phyloP scores from a whole-genome alignment of 2,888 invertebrate genomes.

The Pyralis farinalis region DNA sequence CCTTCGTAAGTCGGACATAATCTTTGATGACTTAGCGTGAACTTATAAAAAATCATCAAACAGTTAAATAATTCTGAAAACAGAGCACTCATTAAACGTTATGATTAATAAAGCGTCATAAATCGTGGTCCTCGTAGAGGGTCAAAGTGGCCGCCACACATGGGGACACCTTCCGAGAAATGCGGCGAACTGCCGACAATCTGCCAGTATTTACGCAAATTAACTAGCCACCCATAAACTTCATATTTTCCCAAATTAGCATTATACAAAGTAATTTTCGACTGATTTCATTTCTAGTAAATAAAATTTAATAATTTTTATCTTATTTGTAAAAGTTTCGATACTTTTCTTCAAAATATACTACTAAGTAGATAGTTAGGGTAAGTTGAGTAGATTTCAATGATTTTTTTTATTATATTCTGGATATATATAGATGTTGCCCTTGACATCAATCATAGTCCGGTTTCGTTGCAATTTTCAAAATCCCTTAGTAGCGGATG shows the following conservation, averaged over 20 bases:
- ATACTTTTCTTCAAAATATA: too few relatives aligned
- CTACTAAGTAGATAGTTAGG: too few relatives aligned
- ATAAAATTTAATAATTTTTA: too few relatives aligned
- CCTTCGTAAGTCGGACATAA: not conserved
- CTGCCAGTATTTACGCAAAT: slow-evolving; percentile 3
- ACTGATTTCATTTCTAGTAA: not conserved
- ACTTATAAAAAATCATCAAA: slow-evolving; percentile 3
- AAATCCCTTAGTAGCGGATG: too few relatives aligned
- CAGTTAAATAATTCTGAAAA: slow-evolving; percentile 21
- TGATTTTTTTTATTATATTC: too few relatives aligned
- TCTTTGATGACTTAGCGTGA: slow-evolving; percentile 1
- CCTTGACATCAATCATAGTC: too few relatives aligned
- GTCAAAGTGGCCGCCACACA: slow-evolving; percentile 45
- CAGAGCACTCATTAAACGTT: slow-evolving; percentile 42
- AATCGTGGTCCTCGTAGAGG: slow-evolving; percentile 42
- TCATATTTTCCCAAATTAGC: not conserved
- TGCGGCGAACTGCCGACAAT: slow-evolving; percentile 17
- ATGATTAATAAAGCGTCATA: slow-evolving; percentile 63
- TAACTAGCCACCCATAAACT: not conserved
- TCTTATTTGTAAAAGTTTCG: too few relatives aligned
- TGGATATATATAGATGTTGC: too few relatives aligned
- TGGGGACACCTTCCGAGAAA: slow-evolving; percentile 55
- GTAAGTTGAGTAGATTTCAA: too few relatives aligned
- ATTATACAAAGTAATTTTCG: not conserved
- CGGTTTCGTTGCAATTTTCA: too few relatives aligned